Percentiles rank a stretch among this genome's conserved stretches.
These are phyloP conservation scores for Plectropomus leopardus DNA, from an alignment of 2,113 vertebrate genomes.

Conservation along the genomic window DNA sequence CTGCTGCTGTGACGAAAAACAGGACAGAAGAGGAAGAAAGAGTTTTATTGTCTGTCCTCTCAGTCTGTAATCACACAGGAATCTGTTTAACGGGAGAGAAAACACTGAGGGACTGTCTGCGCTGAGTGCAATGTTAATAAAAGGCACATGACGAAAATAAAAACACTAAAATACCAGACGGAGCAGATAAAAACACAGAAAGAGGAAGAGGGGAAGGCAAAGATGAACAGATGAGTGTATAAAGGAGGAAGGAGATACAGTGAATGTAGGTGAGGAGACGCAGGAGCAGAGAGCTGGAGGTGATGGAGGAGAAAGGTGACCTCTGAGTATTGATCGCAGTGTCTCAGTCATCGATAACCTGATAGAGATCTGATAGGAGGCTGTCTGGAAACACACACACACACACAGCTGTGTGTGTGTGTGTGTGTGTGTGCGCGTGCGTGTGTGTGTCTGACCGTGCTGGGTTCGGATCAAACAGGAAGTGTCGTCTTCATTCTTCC, in stretches of 20 bases:
- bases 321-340: constrained; percentile 54
- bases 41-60: constrained; percentile 52
- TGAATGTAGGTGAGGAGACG: neutral
- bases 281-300: neutral
- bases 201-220: neutral
- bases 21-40: constrained; percentile 11
- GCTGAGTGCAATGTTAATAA: constrained; percentile 17
- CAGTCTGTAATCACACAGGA: constrained; percentile 53
- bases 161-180: too few species aligned
- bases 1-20: constrained; percentile 7
- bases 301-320: constrained; percentile 40
- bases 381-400: constrained; percentile 31
- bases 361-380: constrained; percentile 66
- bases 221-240: neutral
- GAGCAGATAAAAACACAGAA: too few species aligned
- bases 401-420: too few species aligned
- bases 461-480: too few species aligned
- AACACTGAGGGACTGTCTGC: constrained; percentile 53
- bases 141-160: constrained; percentile 25
- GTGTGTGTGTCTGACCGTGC: too few species aligned
- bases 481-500: too few species aligned
- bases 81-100: constrained; percentile 41
- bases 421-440: too few species aligned
- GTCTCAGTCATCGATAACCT: constrained; percentile 54
- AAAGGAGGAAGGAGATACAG: neutral